phyloP scores from a whole-genome alignment of 1,140 invertebrate genomes.

The Drosophila rufa region DNA sequence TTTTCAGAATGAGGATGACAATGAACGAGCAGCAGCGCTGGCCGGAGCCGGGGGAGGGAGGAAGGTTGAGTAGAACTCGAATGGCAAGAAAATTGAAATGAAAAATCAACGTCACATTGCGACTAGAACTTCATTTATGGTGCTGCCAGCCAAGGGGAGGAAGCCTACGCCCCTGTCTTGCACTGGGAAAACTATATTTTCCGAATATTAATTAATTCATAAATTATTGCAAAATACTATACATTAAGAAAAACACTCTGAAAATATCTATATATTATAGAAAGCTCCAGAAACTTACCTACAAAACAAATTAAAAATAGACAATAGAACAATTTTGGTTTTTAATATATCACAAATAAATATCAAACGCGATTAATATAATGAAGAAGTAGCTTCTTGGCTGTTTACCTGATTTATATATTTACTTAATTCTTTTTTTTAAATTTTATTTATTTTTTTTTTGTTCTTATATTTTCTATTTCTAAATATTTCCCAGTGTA shows the following conservation, averaged over 20 bases:
- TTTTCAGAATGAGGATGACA: conserved; percentile 46
- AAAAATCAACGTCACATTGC: conserved; percentile 73
- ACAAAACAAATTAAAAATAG: no score
- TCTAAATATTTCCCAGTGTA: conserved; percentile 13
- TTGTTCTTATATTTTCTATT: not conserved
- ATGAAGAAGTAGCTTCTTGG: no score
- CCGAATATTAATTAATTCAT: not conserved
- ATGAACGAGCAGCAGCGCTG: conserved; percentile 5
- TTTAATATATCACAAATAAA: no score
- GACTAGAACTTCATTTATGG: conserved; percentile 46
- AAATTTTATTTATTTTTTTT: no score
- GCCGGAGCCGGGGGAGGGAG: not conserved
- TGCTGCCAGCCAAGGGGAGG: conserved; percentile 7
- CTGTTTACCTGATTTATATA: no score
- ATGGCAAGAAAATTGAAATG: conserved; percentile 68
- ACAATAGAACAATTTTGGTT: no score
- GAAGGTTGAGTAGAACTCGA: conserved; percentile 31
- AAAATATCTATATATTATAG: rapidly evolving
- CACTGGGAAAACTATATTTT: conserved; percentile 1
- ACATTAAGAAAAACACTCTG: no score
- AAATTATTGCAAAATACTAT: not conserved
- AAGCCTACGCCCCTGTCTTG: conserved; percentile 10
- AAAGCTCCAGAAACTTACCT: no score
- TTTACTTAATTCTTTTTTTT: no score
- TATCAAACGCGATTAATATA: no score